Conservation (phyloP, 30 jellyfish, hydroid and myxozoan genomes). For the Catostylus mosaicus region DNA sequence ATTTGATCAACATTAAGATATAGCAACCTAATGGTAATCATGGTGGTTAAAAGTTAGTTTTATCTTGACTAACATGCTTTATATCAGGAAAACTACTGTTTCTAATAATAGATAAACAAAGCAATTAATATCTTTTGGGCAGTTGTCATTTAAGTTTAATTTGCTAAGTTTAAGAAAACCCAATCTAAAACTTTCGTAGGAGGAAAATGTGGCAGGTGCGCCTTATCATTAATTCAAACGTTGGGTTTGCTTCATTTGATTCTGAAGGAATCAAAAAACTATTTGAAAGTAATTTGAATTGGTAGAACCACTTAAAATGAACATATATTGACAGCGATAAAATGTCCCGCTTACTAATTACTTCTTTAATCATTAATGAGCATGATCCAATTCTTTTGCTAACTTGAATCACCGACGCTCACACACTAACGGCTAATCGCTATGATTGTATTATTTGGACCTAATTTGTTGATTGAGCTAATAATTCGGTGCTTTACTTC, state of each 20-base stretch:
- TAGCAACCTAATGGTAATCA: neutral
- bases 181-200: slow-evolving; percentile 22
- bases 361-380: slow-evolving; percentile 43
- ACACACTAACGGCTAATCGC: slow-evolving; percentile 55
- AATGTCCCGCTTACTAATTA: slow-evolving; percentile 61
- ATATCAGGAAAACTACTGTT: slow-evolving; percentile 4
- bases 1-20: slow-evolving; percentile 38
- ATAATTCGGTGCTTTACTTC: slow-evolving; percentile 36
- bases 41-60: slow-evolving; percentile 20
- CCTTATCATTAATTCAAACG: slow-evolving; percentile 10
- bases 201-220: slow-evolving; percentile 44
- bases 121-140: slow-evolving; percentile 33
- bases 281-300: slow-evolving; percentile 38
- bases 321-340: slow-evolving; percentile 65
- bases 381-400: slow-evolving; percentile 57
- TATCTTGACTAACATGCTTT: slow-evolving; percentile 13
- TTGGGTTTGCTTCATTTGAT: slow-evolving; percentile 38
- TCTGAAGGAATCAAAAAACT: slow-evolving; percentile 51
- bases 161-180: slow-evolving; percentile 30
- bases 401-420: slow-evolving; percentile 61
- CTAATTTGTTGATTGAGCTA: slow-evolving; percentile 53
- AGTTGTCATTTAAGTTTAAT: slow-evolving; percentile 27
- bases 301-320: slow-evolving; percentile 54
- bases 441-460: slow-evolving; percentile 27
- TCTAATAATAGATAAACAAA: slow-evolving; percentile 28